Percentiles rank a stretch among this genome's conserved stretches.
These are phyloP conservation scores for Melanaphis sacchari DNA, from an alignment of 1,140 invertebrate genomes.

Conservation along the genomic window DNA sequence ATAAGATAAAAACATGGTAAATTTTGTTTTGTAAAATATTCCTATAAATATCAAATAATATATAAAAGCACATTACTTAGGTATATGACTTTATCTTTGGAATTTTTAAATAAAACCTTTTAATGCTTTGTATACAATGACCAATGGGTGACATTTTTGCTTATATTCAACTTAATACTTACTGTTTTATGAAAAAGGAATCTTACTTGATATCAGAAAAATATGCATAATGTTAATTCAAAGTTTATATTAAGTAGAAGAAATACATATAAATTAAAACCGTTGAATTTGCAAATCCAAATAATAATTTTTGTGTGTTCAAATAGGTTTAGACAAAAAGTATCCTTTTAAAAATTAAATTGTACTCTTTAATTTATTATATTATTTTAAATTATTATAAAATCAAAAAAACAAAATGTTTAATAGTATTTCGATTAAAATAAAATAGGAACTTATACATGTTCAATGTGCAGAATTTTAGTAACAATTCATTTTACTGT, in stretches of 20 bases:
- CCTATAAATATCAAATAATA: conserved; percentile 8
- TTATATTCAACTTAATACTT: background rate
- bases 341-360: background rate
- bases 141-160: background rate
- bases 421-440: too few relatives aligned
- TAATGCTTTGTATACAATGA: background rate
- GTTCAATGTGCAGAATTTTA: too few relatives aligned
- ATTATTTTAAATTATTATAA: too few relatives aligned
- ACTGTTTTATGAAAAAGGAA: background rate
- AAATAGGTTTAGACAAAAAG: background rate
- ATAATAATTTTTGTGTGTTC: background rate
- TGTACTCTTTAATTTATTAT: background rate
- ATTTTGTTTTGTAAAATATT: background rate
- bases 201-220: background rate
- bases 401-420: too few relatives aligned
- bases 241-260: background rate
- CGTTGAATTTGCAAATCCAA: background rate
- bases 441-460: too few relatives aligned
- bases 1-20: background rate
- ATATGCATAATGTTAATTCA: background rate
- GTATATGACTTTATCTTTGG: background rate
- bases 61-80: background rate
- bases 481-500: too few relatives aligned
- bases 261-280: background rate
- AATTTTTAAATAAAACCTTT: background rate